Conservation (phyloP, 2,113 vertebrate species). For the Pluvialis apricaria region DNA sequence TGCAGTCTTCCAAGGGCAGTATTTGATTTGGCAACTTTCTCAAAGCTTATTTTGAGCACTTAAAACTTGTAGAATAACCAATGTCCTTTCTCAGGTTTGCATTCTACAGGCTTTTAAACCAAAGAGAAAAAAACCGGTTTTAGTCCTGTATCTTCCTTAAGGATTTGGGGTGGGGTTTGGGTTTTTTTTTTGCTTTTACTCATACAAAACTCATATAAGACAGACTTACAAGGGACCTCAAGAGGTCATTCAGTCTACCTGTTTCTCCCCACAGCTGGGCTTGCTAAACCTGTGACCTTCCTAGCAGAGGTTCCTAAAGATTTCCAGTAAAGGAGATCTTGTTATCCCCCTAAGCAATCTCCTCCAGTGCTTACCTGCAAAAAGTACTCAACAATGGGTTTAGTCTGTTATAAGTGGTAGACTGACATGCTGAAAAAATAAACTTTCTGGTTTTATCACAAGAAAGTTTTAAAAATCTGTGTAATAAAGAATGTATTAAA, state of each 20-base stretch:
- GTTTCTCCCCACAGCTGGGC: not conserved
- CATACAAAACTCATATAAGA: not conserved
- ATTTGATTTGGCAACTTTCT: not conserved
- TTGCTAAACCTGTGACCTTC: not conserved
- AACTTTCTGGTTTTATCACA: not conserved
- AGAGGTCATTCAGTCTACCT: not conserved
- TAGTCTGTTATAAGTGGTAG: not conserved
- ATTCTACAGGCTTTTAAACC: not conserved
- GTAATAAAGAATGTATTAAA: not conserved
- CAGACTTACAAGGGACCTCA: not conserved
- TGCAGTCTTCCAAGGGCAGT: not conserved
- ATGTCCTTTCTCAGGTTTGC: not conserved
- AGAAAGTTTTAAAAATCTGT: not conserved
- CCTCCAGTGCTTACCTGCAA: not conserved
- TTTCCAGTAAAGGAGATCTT: not conserved
- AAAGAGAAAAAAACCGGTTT: rapidly evolving
- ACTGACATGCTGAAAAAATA: not conserved
- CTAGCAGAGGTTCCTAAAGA: not conserved
- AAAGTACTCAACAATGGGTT: not conserved
- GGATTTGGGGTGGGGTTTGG: not conserved
- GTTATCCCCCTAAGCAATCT: not conserved
- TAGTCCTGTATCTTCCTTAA: not conserved
- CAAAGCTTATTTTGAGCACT: not conserved
- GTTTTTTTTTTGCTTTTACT: not conserved
- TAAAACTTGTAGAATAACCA: not conserved